phyloP scores from a whole-genome alignment of 2,888 invertebrate genomes.

The Agonopterix subpropinquella region DNA sequence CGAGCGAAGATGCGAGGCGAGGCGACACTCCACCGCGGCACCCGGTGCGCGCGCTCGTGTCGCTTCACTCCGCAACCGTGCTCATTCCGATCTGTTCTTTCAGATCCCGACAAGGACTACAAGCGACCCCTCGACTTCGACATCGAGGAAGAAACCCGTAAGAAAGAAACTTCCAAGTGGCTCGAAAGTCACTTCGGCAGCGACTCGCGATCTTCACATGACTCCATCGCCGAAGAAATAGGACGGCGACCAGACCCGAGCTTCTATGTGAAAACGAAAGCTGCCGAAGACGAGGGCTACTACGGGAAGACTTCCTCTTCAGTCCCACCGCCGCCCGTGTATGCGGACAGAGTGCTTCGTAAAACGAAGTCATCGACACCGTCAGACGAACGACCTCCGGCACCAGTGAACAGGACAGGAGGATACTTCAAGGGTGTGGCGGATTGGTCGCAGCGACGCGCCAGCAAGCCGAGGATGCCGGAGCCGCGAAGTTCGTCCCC shows the following conservation, averaged over 20 bases:
- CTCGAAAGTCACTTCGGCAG: conserved; percentile 93
- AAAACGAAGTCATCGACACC: conserved; percentile 73
- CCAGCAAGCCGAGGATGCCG: conserved; percentile 68
- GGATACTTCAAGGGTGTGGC: conserved; percentile 84
- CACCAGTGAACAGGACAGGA: conserved; percentile 57
- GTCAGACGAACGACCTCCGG: conserved; percentile 65
- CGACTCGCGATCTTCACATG: conserved; percentile 86
- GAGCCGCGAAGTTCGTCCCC: conserved; percentile 66
- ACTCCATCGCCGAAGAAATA: conserved; percentile 80
- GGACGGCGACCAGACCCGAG: conserved; percentile 79
- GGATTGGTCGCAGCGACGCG: conserved; percentile 85
- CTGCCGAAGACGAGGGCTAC: conserved; percentile 61
- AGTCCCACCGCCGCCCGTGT: conserved; percentile 60
- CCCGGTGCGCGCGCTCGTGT: conserved; percentile 51
- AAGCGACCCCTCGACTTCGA: conserved; percentile 89
- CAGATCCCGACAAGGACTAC: conserved; percentile 80
- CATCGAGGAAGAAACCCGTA: conserved; percentile 91
- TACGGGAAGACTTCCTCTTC: conserved; percentile 60
- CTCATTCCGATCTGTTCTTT: conserved; percentile 13
- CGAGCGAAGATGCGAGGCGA: conserved; percentile 34
- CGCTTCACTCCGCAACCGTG: conserved; percentile 14
- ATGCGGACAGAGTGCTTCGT: conserved; percentile 62
- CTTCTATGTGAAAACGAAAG: conserved; percentile 85
- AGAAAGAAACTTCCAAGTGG: conserved; percentile 94
- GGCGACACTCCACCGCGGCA: conserved; percentile 39